phyloP scores from a whole-genome alignment of 2,113 vertebrate genomes.

The Chamaetylas fuelleborni region DNA sequence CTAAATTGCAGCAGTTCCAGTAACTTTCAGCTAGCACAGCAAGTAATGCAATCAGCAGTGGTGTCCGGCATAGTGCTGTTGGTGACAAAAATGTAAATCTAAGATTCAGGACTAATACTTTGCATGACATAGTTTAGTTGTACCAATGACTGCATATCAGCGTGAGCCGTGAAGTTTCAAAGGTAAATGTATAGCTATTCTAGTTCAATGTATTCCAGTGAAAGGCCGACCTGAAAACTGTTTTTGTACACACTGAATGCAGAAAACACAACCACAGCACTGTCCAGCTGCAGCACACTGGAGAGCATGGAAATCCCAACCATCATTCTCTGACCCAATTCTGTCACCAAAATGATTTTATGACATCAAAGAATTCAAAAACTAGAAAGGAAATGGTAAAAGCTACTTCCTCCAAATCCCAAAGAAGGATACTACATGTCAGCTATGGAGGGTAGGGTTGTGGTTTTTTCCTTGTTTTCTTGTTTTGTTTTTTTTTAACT shows the following conservation, averaged over 20 bases:
- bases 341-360: background rate
- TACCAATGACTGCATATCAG: background rate
- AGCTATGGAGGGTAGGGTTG: background rate
- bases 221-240: background rate
- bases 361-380: background rate
- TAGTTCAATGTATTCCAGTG: background rate
- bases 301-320: background rate
- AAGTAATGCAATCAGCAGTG: background rate
- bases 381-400: background rate
- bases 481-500: background rate
- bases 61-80: background rate
- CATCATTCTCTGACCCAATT: background rate
- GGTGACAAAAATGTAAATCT: background rate
- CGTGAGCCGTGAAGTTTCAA: background rate
- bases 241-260: background rate
- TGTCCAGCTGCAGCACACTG: background rate
- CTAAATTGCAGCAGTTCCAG: background rate
- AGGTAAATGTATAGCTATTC: background rate
- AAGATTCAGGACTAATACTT: background rate
- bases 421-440: background rate
- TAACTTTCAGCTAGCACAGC: background rate
- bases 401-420: background rate
- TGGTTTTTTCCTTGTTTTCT: background rate
- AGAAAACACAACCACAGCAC: background rate
- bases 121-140: background rate